These are phyloP conservation scores for Teleogryllus oceanicus DNA, from an alignment of 2,888 invertebrate genomes.

Conservation along the genomic window DNA sequence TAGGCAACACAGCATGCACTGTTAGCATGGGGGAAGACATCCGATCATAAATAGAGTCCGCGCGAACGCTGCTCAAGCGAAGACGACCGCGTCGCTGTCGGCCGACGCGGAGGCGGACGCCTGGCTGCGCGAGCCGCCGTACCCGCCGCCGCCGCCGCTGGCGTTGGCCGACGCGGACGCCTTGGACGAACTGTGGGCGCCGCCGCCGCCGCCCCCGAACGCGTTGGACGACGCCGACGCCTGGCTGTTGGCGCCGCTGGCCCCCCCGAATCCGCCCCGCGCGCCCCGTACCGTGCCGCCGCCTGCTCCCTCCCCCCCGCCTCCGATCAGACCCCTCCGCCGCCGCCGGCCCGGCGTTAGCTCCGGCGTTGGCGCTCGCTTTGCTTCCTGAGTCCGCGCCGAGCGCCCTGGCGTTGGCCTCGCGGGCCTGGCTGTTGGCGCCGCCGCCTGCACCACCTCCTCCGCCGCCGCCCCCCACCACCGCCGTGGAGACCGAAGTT, in stretches of 20 bases:
- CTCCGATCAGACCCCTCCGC: not conserved
- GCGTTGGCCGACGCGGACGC: not conserved
- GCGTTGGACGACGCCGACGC: not conserved
- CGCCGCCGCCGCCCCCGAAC: not conserved
- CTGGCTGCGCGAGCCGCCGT: not conserved
- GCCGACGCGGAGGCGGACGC: not conserved
- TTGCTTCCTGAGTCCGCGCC: not conserved
- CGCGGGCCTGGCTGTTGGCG: too few species aligned
- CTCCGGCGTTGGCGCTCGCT: not conserved
- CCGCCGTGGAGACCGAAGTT: not conserved
- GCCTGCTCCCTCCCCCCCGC: not conserved
- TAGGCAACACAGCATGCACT: too few species aligned
- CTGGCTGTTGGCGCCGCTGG: not conserved
- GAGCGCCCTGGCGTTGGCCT: too few species aligned
- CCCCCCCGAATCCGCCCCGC: not conserved
- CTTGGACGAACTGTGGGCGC: not conserved
- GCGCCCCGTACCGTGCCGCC: too few species aligned
- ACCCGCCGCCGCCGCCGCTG: not conserved
- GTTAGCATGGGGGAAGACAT: too few species aligned
- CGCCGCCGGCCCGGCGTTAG: not conserved
- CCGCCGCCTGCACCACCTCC: not conserved
- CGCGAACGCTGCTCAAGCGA: not conserved
- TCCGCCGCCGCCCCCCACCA: not conserved
- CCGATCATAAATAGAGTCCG: too few species aligned
- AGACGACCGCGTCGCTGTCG: not conserved